Evolutionary conservation across 2,888 invertebrate species (phyloP), one percentile per base, ranked within the genome.

Genomic region (Phengaris arion): DNA sequence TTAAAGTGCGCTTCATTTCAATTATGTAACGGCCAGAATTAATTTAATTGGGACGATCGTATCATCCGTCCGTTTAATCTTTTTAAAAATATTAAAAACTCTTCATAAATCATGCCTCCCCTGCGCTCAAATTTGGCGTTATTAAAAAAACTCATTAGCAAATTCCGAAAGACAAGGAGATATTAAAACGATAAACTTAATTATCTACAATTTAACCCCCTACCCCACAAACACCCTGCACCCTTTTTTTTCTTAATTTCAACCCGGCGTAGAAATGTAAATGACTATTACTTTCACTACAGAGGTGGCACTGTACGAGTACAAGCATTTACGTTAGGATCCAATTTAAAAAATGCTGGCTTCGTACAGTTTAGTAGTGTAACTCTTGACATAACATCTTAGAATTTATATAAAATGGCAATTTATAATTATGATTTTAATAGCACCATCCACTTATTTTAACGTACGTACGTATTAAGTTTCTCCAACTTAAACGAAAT

Each of bases 91-190:
- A 64, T 64, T 64, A 64, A 64, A 64, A 64, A 64, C 64, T 64
- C 64, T 2, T 45, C 64, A 64, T 64, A 64, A 64, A 64, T 64
- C 64, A 64, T 64, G 64, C 35, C 64, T 64, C 35, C 6, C 64
- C 6, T 35, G 64, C 35, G 64, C 64, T 64, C 90, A 86, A 93
- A 92, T 91, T 91, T 87, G 91, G 85, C 85, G 88, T 92, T 91
- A 92, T 93, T 92, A 93, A 92, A 93, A 92, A 92, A 92, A 91
- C 89, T 92, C 91, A 92, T 93, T 92, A 91, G 89, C 92, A 91
- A 92, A 92, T 92, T 92, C 89, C 85, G 85, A 89, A 90, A 92
- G 91, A 92, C 92, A 90, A 91, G 88, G 86, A 89, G 89, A 91
- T 93, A 89, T 89, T 90, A 89, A 87, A 89, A 87, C 87, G 90